Evolutionary conservation across 2,797 vertebrate species (phyloP), one percentile per base, ranked within the genome.

Genomic region (Xyrichtys novacula): DNA sequence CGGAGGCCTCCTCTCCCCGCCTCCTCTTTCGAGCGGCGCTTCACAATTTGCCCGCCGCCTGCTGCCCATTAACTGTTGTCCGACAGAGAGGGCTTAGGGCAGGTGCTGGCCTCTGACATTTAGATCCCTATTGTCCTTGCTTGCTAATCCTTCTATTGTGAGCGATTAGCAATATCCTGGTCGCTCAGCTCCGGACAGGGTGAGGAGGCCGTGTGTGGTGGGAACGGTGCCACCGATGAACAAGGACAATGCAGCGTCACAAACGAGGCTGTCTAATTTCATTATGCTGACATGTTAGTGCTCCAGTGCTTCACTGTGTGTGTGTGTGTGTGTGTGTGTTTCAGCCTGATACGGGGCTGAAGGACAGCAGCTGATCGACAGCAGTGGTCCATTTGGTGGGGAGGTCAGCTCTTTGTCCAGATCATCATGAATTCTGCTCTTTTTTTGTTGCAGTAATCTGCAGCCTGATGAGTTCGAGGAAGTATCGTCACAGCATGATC

Each of bases 61-160:
- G 57, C 74, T 79, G 42, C 58, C 72, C 59, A 38, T 20, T 67
- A 76, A 69, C 69, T 64, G 76, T 58, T 78, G 81, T 66, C 71
- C 25, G n/a, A 68, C 64, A 61, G 62, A 78, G 74, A 66, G 67
- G 71, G 77, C 76, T 53, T 74, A 39, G 67, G 80, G 81, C 92
- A 93, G 92, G 92, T 94, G 92, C 80, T 81, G 77, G 69, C 63
- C 71, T 78, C 89, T 90, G 91, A 91, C 90, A 91, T 89, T 85
- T 79, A 76, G 81, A 88, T 80, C 78, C 17, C 65, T 46, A 86
- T 92, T 93, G 85, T 92, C 78, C 81, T 70, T 39, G 19, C 14
- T 63, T 44, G 74, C 86, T 93, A 93, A 94, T 94, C 92, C 81
- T 39, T 72, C 88, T 79, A 89, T 93, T 94, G 92, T 92, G 86